Percentiles rank a stretch among this genome's conserved stretches.
Evolutionary conservation across 2,888 invertebrate genomes (phyloP).

Genomic region (Uropetala carovei): DNA sequence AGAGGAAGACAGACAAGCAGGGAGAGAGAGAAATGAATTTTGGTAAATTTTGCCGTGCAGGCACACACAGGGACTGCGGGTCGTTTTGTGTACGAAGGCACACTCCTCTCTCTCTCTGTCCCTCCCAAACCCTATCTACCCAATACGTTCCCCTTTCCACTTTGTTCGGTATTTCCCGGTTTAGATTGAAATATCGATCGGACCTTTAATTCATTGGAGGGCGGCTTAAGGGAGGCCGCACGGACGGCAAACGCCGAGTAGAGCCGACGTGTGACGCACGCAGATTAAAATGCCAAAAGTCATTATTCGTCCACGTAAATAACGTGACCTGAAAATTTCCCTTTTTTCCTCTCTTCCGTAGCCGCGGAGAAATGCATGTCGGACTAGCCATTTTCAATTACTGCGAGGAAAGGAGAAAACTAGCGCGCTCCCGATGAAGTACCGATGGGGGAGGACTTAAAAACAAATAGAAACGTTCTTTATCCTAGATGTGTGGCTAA

Average conservation of each 20-base stretch:
- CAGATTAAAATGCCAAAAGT: not conserved
- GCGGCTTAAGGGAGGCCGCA: not conserved
- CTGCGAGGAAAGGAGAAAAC: not conserved
- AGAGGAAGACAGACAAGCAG: not conserved
- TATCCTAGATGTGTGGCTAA: not conserved
- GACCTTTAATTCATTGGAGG: not conserved
- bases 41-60: not conserved
- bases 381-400: conserved; percentile 8
- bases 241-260: not conserved
- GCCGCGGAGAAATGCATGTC: not conserved
- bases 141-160: not conserved
- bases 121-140: too few relatives aligned
- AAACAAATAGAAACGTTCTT: not conserved
- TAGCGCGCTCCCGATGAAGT: not conserved
- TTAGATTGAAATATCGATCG: conserved; percentile 32
- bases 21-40: not conserved
- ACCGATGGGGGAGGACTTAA: not conserved
- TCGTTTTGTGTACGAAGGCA: not conserved
- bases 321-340: conserved; percentile 23
- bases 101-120: too few relatives aligned
- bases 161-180: conserved; percentile 25
- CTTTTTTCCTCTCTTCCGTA: not conserved
- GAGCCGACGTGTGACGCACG: conserved; percentile 12
- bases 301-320: not conserved
- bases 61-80: not conserved